These are phyloP conservation scores for Rhynchophorus ferrugineus DNA, from an alignment of 1,140 invertebrate species.

Conservation along the genomic window DNA sequence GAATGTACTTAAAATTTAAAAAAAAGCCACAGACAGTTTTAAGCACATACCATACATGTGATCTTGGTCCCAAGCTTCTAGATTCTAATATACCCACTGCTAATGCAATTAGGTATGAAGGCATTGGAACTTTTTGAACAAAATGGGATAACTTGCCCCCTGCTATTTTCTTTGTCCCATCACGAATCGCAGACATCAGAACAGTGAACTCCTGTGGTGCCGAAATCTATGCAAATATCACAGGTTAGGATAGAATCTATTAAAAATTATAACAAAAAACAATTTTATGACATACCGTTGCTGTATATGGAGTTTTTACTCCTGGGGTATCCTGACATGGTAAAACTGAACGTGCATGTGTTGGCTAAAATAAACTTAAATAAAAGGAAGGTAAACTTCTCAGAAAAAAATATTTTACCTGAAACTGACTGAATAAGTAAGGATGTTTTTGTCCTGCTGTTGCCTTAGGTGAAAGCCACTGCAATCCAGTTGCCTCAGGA, in stretches of 20 bases:
- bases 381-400: neutral
- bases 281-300: constrained; percentile 54
- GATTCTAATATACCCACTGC: constrained; percentile 77
- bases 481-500: constrained; percentile 69
- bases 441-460: constrained; percentile 82
- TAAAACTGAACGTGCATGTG: constrained; percentile 78
- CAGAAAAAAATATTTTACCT: constrained; percentile 47
- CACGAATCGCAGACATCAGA: constrained; percentile 80
- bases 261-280: constrained; percentile 1
- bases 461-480: constrained; percentile 82
- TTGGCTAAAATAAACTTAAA: constrained; percentile 54
- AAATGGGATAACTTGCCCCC: constrained; percentile 52
- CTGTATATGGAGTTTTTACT: constrained; percentile 83
- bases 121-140: constrained; percentile 67
- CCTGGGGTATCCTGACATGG: constrained; percentile 92
- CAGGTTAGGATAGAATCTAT: neutral
- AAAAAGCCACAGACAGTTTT: neutral
- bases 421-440: constrained; percentile 88
- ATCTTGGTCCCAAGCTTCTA: constrained; percentile 65
- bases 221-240: constrained; percentile 46
- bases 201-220: constrained; percentile 72
- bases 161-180: constrained; percentile 37
- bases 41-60: constrained; percentile 62
- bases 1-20: neutral
- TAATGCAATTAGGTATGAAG: constrained; percentile 76